A percentile compares a stretch with the other conserved stretches of the same genome.
Conservation (phyloP, 35 echinoderm and acorn worm genomes). For the Acanthaster planci region DNA sequence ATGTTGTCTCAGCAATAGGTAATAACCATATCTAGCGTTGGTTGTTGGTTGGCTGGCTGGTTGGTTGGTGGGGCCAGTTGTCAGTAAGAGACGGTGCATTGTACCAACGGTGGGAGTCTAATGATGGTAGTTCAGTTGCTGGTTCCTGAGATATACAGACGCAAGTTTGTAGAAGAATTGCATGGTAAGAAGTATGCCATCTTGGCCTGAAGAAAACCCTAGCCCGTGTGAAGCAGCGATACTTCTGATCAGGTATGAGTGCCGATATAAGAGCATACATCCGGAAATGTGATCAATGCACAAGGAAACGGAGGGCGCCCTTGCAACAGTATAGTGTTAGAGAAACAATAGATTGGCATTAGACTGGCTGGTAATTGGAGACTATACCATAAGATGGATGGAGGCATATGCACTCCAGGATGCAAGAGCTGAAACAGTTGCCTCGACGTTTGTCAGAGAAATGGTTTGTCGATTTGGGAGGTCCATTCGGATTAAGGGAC, state of each 20-base stretch:
- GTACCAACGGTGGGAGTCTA: constrained; percentile 8
- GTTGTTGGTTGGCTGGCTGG: too few species aligned
- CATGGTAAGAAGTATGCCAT: background rate
- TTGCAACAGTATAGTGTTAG: constrained; percentile 34
- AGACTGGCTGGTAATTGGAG: constrained; percentile 44
- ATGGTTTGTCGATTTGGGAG: constrained; percentile 54
- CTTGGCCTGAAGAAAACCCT: constrained; percentile 31
- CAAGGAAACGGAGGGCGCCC: background rate
- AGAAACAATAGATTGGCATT: constrained; percentile 24
- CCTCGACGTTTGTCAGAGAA: constrained; percentile 34
- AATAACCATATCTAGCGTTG: too few species aligned
- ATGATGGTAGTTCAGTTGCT: background rate
- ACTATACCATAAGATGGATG: constrained; percentile 57
- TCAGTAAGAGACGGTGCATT: constrained; percentile 14
- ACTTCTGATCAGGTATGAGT: constrained; percentile 16
- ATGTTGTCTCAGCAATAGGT: too few species aligned
- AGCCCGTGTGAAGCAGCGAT: background rate
- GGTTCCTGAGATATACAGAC: background rate
- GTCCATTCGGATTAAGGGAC: constrained; percentile 46
- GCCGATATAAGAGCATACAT: constrained; percentile 22
- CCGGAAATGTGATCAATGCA: constrained; percentile 23
- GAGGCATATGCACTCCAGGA: constrained; percentile 55
- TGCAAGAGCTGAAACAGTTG: constrained; percentile 49
- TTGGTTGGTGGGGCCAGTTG: constrained; percentile 6
- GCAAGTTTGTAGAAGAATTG: background rate